phyloP scores from a whole-genome alignment of 1,140 invertebrate genomes.

The Psix sp. region DNA sequence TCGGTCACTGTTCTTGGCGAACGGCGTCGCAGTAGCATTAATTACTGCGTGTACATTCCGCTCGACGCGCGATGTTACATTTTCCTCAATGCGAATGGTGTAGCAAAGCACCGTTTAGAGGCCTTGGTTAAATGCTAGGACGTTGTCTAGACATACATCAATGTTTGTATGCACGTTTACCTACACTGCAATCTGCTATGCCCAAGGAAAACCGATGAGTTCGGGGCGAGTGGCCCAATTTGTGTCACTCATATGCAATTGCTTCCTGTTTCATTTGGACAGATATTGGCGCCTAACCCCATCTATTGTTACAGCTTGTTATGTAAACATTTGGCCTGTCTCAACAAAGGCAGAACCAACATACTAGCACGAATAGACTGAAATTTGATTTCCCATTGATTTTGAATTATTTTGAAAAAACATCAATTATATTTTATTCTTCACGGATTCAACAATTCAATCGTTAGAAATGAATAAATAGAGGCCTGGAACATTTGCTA shows the following conservation, averaged over 20 bases:
- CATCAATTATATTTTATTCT: too few relatives aligned
- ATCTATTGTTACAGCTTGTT: slow-evolving; percentile 3
- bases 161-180: slow-evolving; percentile 25
- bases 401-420: too few relatives aligned
- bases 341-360: too few relatives aligned
- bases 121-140: slow-evolving; percentile 16
- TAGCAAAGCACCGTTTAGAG: slow-evolving; percentile 15
- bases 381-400: too few relatives aligned
- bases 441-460: too few relatives aligned
- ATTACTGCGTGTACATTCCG: slow-evolving; percentile 50
- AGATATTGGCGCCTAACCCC: slow-evolving; percentile 36
- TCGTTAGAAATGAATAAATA: too few relatives aligned
- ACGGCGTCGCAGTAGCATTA: slow-evolving; percentile 39
- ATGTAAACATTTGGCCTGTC: too few relatives aligned
- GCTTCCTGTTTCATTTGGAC: slow-evolving; percentile 52
- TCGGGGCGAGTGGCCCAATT: slow-evolving; percentile 23
- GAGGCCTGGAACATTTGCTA: too few relatives aligned
- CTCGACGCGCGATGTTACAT: slow-evolving; percentile 18
- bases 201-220: slow-evolving; percentile 43
- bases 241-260: slow-evolving; percentile 41
- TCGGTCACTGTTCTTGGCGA: slow-evolving; percentile 37
- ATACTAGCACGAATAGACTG: too few relatives aligned
- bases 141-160: slow-evolving; percentile 33
- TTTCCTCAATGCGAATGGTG: slow-evolving; percentile 3
- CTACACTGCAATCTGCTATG: slow-evolving; percentile 33